Conservation (phyloP, 2,113 vertebrate genomes). For the Calyptomena viridis region DNA sequence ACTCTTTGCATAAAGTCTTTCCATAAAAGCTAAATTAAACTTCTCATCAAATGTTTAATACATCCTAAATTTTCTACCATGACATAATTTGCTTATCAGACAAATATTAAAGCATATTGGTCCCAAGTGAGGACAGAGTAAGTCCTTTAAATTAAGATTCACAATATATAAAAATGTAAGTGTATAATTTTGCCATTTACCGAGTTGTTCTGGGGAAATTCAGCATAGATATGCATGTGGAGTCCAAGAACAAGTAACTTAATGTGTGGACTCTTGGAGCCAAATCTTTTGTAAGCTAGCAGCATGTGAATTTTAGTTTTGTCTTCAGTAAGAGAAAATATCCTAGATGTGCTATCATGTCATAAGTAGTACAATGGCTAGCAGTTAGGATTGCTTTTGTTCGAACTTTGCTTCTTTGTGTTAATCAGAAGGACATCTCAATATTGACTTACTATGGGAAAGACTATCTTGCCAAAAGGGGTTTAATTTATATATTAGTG, state of each 20-base stretch:
- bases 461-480: neutral
- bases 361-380: neutral
- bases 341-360: neutral
- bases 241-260: neutral
- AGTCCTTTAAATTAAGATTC: neutral
- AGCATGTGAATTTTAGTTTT: neutral
- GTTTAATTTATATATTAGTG: neutral
- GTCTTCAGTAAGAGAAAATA: neutral
- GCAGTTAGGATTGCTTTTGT: neutral
- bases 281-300: neutral
- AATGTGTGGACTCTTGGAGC: neutral
- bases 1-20: neutral
- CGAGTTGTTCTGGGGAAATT: neutral
- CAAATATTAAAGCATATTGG: neutral
- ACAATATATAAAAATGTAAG: neutral
- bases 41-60: neutral
- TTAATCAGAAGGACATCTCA: neutral
- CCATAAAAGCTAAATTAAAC: neutral
- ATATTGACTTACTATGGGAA: neutral
- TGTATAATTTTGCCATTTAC: neutral
- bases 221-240: fast-evolving
- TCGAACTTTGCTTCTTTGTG: neutral
- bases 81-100: neutral
- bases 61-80: neutral
- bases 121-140: neutral